Base-by-base conservation (phyloP, 2,888 invertebrate species). In the Dichetophora obliterata region DNA sequence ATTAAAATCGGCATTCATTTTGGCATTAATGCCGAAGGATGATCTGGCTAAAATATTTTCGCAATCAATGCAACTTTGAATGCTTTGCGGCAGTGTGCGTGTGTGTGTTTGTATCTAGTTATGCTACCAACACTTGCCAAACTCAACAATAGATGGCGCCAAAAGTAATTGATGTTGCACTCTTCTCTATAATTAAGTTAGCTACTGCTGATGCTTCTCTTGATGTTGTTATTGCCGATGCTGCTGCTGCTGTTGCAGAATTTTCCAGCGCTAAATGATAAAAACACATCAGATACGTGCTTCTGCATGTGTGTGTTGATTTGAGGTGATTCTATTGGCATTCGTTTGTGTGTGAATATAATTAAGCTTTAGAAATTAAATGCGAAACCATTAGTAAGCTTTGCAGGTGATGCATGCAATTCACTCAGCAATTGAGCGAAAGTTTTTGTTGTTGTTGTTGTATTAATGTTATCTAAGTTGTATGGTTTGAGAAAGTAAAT, bases 81-180 rank as follows among this genome's bases (percentile, higher is more conserved):
- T 59, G 57, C 57, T 5, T 22, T 59, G 24, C 27, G 3, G 11
- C 4, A 0, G 8, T 22, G 57, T 59, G n/a, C 24, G 57, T 59
- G 57, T 24, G n/a, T 59, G 57, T 59, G n/a, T 24, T 5, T 59
- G 57, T 8, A 22, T 57, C 22, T 5, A 27, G 19, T 6, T 14
- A 43, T 11, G 3, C 43, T 14, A 43, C 43, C 43, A 43, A 43
- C 43, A 43, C 43, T 43, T 43, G 43, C 43, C 43, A 11, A 11
- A 43, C 43, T 43, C 43, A 37, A 66, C 66, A 66, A 66, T 66
- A 37, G 66, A 19, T 66, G 66, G 37, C 66, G 22, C 66, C 66
- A 66, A 31, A 66, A 66, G 66, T 43, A 37, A 37, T 37, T 66
- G 34, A 66, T 43, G 66, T 66, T 66, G 19, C 66, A 66, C 43